These are phyloP conservation scores for Cyrtorhinus lividipennis DNA, from an alignment of 1,140 invertebrate species.

Conservation along the genomic window DNA sequence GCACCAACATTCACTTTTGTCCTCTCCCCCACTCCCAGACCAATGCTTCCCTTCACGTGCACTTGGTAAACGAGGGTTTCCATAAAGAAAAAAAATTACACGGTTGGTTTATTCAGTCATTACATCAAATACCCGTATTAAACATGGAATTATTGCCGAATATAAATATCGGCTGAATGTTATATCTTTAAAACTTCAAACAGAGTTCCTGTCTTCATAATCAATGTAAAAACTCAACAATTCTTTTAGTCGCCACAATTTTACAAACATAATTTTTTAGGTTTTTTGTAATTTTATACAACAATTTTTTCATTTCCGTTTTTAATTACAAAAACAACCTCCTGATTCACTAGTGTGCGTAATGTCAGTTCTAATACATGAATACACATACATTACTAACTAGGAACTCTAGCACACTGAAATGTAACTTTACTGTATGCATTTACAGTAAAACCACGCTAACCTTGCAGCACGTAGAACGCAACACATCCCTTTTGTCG, in stretches of 20 bases:
- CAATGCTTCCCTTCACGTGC: no score
- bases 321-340: slow-evolving; percentile 23
- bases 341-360: slow-evolving; percentile 22
- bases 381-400: slow-evolving; percentile 21
- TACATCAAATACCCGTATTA: slow-evolving; percentile 25
- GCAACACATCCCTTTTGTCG: slow-evolving; percentile 14
- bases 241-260: slow-evolving; percentile 8
- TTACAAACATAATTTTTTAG: slow-evolving; percentile 13
- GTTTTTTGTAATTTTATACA: slow-evolving; percentile 11
- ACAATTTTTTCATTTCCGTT: slow-evolving; percentile 9
- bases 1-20: no score
- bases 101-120: slow-evolving; percentile 23
- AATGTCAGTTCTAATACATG: slow-evolving; percentile 22
- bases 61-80: no score
- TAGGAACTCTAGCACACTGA: slow-evolving; percentile 22
- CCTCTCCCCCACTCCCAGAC: no score
- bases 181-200: slow-evolving; percentile 15
- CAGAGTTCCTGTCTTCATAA: slow-evolving; percentile 11
- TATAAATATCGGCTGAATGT: slow-evolving; percentile 18
- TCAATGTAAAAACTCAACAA: slow-evolving; percentile 22
- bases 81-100: slow-evolving; percentile 18
- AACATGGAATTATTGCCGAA: slow-evolving; percentile 24
- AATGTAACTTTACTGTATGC: slow-evolving; percentile 20
- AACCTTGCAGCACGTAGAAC: slow-evolving; percentile 19
- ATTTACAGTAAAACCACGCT: slow-evolving; percentile 18